Base-by-base conservation (phyloP, 2,888 invertebrate species). In the Nemotelus pantherinus region DNA sequence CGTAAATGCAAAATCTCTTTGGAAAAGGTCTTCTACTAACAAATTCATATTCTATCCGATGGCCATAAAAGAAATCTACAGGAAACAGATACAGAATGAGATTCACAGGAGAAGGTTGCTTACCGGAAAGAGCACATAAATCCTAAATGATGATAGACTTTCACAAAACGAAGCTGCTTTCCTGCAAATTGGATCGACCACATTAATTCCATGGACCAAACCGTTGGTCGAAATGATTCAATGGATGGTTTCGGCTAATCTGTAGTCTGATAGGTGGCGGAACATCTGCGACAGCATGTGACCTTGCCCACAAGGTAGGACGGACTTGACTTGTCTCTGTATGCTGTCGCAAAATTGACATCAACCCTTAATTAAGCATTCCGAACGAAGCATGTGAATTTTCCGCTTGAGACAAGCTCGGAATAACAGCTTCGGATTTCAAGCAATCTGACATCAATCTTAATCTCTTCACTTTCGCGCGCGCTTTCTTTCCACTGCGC, bases 321-420 rank as follows among this genome's bases (percentile, higher is more conserved):
- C n/a, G 2, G 39, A 41, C 7, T 60, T 39, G 60, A 39, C 7
- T 47, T 44, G 57, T 25, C 25, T 57, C 25, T 10, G 57, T 5
- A 10, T 3, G 57, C 10, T 5, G 10, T 45, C 5, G 67, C 10
- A 2, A 25, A 67, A 67, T 67, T 67, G 67, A 48, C 3, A 43
- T 45, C 7, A 25, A 39, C 25, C 67, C 67, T 48, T 65, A 67
- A 67, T 67, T 67, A 67, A 48, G 48, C 47, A 64, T 67, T 48
- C 48, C 48, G 2, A 48, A 48, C 47, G 48, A 47, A 25, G 67
- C 2, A 2, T 25, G n/a, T 50, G 25, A 67, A 67, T 48, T 44
- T 64, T 57, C 9, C 44, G 5, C 3, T n/a, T 44, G 45, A 57
- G n/a, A 57, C 25, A 10, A 39, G 41, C 41, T 43, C 60, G 9